Conservation (phyloP, 2,888 invertebrate genomes). For the Arctia plantaginis region DNA sequence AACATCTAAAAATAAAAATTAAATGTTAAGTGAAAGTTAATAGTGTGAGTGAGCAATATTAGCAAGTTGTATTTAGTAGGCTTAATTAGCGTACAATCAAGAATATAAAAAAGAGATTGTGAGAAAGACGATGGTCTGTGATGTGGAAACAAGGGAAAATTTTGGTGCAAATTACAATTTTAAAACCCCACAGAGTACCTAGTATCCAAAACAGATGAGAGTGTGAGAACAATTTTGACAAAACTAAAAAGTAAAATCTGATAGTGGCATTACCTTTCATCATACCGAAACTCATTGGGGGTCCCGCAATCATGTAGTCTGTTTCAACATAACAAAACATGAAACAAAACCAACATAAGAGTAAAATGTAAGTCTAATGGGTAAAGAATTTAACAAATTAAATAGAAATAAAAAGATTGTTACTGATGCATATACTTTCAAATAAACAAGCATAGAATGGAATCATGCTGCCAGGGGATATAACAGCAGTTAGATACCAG, state of each 20-base stretch:
- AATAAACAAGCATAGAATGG: conserved; percentile 76
- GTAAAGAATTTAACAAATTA: conserved; percentile 65
- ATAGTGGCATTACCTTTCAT: conserved; percentile 91
- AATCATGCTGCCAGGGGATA: conserved; percentile 75
- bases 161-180: conserved; percentile 72
- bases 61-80: conserved; percentile 74
- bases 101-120: conserved; percentile 55
- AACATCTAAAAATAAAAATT: conserved; percentile 53
- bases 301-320: conserved; percentile 91
- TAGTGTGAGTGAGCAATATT: conserved; percentile 66
- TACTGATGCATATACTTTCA: conserved; percentile 69
- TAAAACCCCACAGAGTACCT: conserved; percentile 80
- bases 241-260: conserved; percentile 71
- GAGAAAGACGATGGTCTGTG: conserved; percentile 69
- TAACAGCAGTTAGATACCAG: conserved; percentile 77
- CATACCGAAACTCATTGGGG: conserved; percentile 94
- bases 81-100: conserved; percentile 62
- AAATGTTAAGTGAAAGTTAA: conserved; percentile 70
- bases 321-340: conserved; percentile 90
- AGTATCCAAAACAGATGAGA: conserved; percentile 75
- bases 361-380: conserved; percentile 88
- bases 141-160: conserved; percentile 71
- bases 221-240: conserved; percentile 76
- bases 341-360: conserved; percentile 90
- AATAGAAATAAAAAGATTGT: conserved; percentile 67